Evolutionary conservation across 2,888 invertebrate genomes (phyloP).

Genomic region (Melinaea menophilus): DNA sequence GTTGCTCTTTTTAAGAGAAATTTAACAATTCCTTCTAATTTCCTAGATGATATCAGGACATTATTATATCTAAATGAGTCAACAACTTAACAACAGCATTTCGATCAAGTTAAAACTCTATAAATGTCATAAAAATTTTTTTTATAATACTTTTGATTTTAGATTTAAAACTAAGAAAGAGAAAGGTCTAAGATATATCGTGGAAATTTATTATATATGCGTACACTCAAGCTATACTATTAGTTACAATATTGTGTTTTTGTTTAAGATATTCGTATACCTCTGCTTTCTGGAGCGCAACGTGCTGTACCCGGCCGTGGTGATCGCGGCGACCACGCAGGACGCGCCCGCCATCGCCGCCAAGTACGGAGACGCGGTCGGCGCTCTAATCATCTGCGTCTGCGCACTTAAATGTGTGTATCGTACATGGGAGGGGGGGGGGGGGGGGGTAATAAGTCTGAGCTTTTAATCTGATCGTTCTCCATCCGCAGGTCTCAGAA

Average conservation of each 20-base stretch:
- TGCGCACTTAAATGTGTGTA: conserved; percentile 89
- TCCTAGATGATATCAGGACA: too few relatives aligned
- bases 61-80: too few relatives aligned
- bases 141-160: too few relatives aligned
- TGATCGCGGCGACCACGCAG: conserved; percentile 91
- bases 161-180: too few relatives aligned
- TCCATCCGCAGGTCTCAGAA: conserved; percentile 82
- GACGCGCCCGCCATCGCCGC: conserved; percentile 86
- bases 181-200: too few relatives aligned
- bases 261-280: conserved; percentile 85
- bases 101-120: too few relatives aligned
- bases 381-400: conserved; percentile 89
- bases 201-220: too few relatives aligned
- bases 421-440: background rate
- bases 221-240: background rate
- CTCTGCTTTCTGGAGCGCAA: conserved; percentile 94
- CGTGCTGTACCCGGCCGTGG: conserved; percentile 93
- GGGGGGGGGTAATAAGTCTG: background rate
- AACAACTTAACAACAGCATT: too few relatives aligned
- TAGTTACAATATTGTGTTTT: background rate
- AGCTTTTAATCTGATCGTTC: background rate
- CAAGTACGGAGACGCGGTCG: conserved; percentile 88
- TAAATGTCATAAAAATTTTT: too few relatives aligned
- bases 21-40: too few relatives aligned
- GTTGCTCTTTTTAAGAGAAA: too few relatives aligned